A percentile compares a stretch with the other conserved stretches of the same genome.
Evolutionary conservation across 2,113 vertebrate species (phyloP).

Genomic region (Osmerus mordax): DNA sequence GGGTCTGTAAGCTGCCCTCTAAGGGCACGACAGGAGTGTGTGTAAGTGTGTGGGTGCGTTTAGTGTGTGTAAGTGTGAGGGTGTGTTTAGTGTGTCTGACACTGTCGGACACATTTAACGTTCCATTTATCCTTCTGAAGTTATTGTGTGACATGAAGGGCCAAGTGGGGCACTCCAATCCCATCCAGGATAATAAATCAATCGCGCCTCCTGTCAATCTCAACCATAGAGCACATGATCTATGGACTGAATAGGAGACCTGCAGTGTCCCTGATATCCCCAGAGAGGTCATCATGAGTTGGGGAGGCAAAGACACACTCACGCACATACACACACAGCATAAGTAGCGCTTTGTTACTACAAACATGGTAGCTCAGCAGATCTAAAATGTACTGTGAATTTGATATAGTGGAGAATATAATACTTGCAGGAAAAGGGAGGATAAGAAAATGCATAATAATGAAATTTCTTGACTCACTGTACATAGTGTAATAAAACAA

Average conservation of each 20-base stretch:
- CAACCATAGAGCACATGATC: constrained; percentile 1
- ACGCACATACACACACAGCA: background rate
- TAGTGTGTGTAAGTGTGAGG: constrained; percentile 1
- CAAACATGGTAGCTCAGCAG: background rate
- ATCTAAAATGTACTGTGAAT: background rate
- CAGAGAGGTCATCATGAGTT: constrained; percentile 15
- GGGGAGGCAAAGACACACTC: constrained; percentile 3
- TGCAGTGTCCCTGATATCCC: constrained; percentile 13
- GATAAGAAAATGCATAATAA: background rate
- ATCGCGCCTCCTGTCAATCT: constrained; percentile 8
- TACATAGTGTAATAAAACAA: background rate
- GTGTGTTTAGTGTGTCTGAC: constrained; percentile 7
- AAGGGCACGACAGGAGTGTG: constrained; percentile 11
- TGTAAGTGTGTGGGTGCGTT: constrained; percentile 8
- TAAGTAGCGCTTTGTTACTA: background rate
- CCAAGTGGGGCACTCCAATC: constrained; percentile 4
- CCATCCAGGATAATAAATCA: constrained; percentile 23
- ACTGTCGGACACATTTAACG: background rate
- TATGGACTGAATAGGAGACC: background rate
- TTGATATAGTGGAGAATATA: background rate
- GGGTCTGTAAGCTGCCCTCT: background rate
- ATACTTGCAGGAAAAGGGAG: background rate
- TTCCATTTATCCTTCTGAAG: constrained; percentile 16
- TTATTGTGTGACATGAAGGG: constrained; percentile 1
- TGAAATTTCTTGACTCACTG: background rate